Percentiles rank a stretch among this genome's conserved stretches.
These are phyloP conservation scores for Drosophila robusta DNA, from an alignment of 2,888 invertebrate species.

Conservation along the genomic window DNA sequence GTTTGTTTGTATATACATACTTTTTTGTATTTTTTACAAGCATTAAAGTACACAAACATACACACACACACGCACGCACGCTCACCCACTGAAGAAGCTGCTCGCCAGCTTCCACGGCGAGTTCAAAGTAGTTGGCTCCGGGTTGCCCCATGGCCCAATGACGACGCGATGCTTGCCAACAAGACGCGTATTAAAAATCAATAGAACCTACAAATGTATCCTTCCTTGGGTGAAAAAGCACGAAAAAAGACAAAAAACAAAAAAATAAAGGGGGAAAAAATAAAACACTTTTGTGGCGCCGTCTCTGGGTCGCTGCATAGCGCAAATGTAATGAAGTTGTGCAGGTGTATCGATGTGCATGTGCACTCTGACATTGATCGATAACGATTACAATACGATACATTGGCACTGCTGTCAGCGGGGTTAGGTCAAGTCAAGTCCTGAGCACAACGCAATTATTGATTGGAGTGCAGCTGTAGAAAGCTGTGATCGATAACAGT, in stretches of 20 bases:
- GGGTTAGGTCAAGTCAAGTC: not conserved
- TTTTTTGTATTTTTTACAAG: constrained; percentile 36
- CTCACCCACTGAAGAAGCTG: constrained; percentile 5
- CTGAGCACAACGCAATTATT: not conserved
- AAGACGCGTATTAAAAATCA: constrained; percentile 72
- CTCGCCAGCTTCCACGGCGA: constrained; percentile 50
- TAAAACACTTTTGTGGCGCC: constrained; percentile 64
- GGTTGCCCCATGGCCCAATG: constrained; percentile 36
- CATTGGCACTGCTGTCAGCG: constrained; percentile 12
- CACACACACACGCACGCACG: not conserved
- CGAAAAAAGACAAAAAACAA: constrained; percentile 6
- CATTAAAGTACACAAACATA: constrained; percentile 57
- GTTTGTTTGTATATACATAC: constrained; percentile 33
- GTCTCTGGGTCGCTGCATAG: constrained; percentile 26
- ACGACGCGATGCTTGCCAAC: constrained; percentile 54
- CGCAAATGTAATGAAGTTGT: constrained; percentile 34
- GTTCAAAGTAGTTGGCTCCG: constrained; percentile 64
- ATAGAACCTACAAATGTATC: constrained; percentile 75
- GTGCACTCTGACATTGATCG: constrained; percentile 44
- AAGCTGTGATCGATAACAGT: not conserved
- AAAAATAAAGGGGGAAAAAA: not conserved
- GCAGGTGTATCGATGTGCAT: constrained; percentile 28
- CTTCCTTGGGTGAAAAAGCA: constrained; percentile 38
- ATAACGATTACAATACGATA: constrained; percentile 40
- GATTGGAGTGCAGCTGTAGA: not conserved